phyloP scores from a whole-genome alignment of 2,797 vertebrate genomes.

The Philypnodon macrostomus region DNA sequence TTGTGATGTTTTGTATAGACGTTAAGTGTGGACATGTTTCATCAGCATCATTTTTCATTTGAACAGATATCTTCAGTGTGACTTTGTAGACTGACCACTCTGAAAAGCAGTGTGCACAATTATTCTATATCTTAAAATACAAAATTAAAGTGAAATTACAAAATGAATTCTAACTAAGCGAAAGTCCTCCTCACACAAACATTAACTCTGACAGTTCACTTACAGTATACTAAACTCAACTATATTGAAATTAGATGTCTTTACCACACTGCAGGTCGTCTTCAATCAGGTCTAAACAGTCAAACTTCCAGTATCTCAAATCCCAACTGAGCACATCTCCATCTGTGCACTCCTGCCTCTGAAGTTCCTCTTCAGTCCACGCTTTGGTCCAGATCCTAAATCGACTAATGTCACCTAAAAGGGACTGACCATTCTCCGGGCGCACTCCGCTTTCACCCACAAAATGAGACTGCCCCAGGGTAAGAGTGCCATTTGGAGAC shows the following conservation, averaged over 20 bases:
- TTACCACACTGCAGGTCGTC: constrained; percentile 67
- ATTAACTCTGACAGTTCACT: no score
- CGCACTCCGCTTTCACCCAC: constrained; percentile 27
- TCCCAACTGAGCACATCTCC: constrained; percentile 78
- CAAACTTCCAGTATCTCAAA: constrained; percentile 53
- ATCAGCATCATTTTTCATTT: not conserved
- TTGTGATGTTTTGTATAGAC: constrained; percentile 36
- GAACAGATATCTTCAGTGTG: constrained; percentile 36
- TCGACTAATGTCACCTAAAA: constrained; percentile 67
- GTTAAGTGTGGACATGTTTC: constrained; percentile 16
- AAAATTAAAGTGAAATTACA: no score
- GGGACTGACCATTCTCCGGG: constrained; percentile 31
- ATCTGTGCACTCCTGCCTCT: constrained; percentile 55
- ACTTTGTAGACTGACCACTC: constrained; percentile 69
- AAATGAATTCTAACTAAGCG: no score
- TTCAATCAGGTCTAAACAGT: constrained; percentile 33
- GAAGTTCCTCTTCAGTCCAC: constrained; percentile 47
- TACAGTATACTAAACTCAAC: no score
- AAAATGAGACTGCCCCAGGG: constrained; percentile 71
- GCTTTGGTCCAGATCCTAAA: constrained; percentile 76
- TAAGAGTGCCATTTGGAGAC: constrained; percentile 67
- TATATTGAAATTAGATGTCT: constrained; percentile 5
- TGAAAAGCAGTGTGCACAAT: constrained; percentile 37
- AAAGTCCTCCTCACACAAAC: no score
- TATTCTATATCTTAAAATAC: no score